Evolutionary conservation across 2,888 invertebrate genomes (phyloP), one percentile per base, ranked within the genome.

Genomic region (Rapana venosa): DNA sequence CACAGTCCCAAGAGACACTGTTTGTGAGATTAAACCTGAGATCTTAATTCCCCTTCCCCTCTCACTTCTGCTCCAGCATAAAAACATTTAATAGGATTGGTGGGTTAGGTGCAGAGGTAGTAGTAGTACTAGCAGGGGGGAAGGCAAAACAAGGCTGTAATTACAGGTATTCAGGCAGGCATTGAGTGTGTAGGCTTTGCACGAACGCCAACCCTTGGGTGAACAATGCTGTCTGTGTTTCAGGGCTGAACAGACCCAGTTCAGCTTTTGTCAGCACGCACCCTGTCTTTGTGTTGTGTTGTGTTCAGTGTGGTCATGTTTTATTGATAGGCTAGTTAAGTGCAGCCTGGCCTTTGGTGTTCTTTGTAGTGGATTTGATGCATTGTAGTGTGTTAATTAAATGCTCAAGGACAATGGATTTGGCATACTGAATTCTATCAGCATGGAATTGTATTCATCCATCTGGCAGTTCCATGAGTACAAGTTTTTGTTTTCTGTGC

Each of bases 181-280:
- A 83, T 47, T 84, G 56, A 26, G 84, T 17, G 84, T 74, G n/a
- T 58, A 26, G 13, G 47, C 83, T 84, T 84, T 84, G 84, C 56
- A 84, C 84, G 30, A 47, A 58, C 84, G 22, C 15, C 47, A 58
- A 30, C 84, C 58, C 58, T 30, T 17, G 30, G 13, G n/a, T 8
- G 26, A 58, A 84, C 84, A 84, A 84, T 26, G 84, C 15, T 1
- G 26, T 26, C n/a, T 26, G 74, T 74, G 74, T 74, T n/a, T 22
- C n/a, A 66, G 66, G 2, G 66, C 20, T 74, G 74, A n/a, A 30
- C n/a, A 26, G n/a, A 74, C 17, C 66, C 20, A 66, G 26, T 66
- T 22, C 20, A n/a, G 26, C 74, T 74, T 26, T 74, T 74, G 74
- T 74, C 74, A 74, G 74, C 74, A 74, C n/a, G 74, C 74, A 30